Percentiles rank a stretch among this genome's conserved stretches.
These are phyloP conservation scores for Meles meles DNA, from an alignment of 2,113 vertebrate species.

Conservation along the genomic window DNA sequence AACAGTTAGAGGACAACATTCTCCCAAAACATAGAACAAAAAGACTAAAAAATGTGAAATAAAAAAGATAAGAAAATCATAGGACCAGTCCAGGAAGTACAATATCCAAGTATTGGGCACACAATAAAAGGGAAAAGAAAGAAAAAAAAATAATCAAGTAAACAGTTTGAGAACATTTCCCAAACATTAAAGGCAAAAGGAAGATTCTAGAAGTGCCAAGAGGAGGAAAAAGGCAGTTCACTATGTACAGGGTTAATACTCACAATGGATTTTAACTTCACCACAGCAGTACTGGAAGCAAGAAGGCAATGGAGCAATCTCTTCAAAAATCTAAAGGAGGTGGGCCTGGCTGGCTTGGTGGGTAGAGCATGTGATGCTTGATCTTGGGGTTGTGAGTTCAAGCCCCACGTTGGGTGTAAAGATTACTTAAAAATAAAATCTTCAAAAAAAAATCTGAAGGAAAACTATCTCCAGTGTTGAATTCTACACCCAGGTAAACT, in stretches of 20 bases:
- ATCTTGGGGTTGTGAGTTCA: background rate
- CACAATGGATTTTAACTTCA: background rate
- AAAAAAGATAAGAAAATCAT: background rate
- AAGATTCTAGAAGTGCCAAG: background rate
- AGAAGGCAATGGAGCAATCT: background rate
- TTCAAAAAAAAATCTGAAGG: background rate
- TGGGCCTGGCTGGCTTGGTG: background rate
- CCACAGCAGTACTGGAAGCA: background rate
- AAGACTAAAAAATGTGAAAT: background rate
- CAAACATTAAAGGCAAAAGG: background rate
- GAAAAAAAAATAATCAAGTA: background rate
- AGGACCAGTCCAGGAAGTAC: background rate
- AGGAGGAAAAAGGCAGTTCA: background rate
- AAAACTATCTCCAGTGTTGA: background rate
- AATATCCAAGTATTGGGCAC: background rate
- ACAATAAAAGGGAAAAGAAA: background rate
- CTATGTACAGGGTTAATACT: background rate
- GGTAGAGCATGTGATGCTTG: background rate
- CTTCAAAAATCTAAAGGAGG: background rate
- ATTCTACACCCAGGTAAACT: background rate
- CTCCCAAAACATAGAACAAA: background rate
- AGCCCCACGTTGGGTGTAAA: background rate
- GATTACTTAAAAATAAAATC: background rate
- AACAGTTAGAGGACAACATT: background rate
- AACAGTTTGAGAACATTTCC: background rate